Percentiles rank a stretch among this genome's conserved stretches.
Evolutionary conservation across 2,797 vertebrate species (phyloP).

Genomic region (Merluccius polli): DNA sequence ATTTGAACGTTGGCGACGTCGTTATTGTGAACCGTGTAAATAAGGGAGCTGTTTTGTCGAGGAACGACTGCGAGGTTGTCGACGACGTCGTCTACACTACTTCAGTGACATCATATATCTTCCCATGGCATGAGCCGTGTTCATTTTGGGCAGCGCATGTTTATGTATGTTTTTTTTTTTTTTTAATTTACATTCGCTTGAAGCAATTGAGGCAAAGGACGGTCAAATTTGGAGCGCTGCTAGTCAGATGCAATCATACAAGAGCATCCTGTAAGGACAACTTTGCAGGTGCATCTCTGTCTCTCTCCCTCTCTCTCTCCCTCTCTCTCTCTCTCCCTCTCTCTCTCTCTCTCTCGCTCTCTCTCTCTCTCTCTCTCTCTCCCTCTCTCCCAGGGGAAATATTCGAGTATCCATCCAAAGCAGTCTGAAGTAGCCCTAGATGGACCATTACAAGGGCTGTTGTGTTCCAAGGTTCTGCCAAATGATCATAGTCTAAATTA

Average conservation of each 20-base stretch:
- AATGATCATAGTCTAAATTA: constrained; percentile 74
- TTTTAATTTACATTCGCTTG: no score
- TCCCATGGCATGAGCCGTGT: no score
- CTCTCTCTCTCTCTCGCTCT: not conserved
- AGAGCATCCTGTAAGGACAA: constrained; percentile 21
- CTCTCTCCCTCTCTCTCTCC: not conserved
- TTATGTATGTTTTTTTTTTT: no score
- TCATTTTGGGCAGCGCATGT: no score
- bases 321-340: not conserved
- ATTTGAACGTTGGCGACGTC: constrained; percentile 92
- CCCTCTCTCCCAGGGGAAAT: constrained; percentile 25
- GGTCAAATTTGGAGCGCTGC: no score
- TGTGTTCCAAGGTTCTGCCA: constrained; percentile 67
- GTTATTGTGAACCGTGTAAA: constrained; percentile 99
- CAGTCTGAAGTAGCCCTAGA: constrained; percentile 53
- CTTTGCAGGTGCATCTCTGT: constrained; percentile 50
- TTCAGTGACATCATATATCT: constrained; percentile 78
- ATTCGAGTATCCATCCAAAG: constrained; percentile 50
- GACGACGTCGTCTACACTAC: constrained; percentile 74
- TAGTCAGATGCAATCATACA: no score
- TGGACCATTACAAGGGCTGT: constrained; percentile 61
- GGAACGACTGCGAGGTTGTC: constrained; percentile 86
- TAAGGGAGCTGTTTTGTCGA: constrained; percentile 99
- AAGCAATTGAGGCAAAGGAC: no score
- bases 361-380: not conserved